These are phyloP conservation scores for Arnoldichthys spilopterus DNA, from an alignment of 2,797 vertebrate genomes.

Conservation along the genomic window DNA sequence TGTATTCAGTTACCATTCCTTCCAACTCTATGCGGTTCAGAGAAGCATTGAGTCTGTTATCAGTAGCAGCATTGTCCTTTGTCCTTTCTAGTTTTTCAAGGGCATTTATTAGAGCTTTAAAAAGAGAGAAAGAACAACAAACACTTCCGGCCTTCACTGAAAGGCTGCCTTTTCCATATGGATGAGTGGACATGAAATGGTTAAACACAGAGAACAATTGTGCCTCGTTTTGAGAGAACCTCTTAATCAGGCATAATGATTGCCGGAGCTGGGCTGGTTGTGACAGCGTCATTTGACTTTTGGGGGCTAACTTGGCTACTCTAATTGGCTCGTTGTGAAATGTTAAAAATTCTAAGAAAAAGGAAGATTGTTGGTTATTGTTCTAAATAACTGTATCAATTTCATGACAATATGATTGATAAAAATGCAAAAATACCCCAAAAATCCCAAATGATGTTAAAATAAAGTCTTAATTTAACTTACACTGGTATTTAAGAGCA, in stretches of 20 bases:
- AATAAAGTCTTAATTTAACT: too few relatives aligned
- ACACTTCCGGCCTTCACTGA: slow-evolving; percentile 44
- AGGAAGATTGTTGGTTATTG: not conserved
- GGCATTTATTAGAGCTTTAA: slow-evolving; percentile 21
- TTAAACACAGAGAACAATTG: not conserved
- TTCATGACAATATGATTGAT: too few relatives aligned
- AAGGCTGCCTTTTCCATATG: slow-evolving; percentile 29
- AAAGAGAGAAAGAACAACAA: slow-evolving; percentile 17
- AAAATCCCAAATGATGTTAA: too few relatives aligned
- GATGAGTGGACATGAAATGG: slow-evolving; percentile 14
- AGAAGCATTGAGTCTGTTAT: slow-evolving; percentile 33
- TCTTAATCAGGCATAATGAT: not conserved
- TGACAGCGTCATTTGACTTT: not conserved
- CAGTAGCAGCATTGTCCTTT: slow-evolving; percentile 12
- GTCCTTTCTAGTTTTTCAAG: slow-evolving; percentile 12
- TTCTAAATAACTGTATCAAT: too few relatives aligned
- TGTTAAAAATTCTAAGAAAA: not conserved
- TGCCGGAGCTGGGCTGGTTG: not conserved
- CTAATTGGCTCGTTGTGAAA: not conserved
- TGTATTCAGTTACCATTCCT: slow-evolving; percentile 35
- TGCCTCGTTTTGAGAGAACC: not conserved
- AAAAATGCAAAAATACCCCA: too few relatives aligned
- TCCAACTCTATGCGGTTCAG: not conserved
- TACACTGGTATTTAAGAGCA: too few relatives aligned
- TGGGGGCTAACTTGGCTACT: not conserved